Conservation (phyloP, 2,113 vertebrate genomes). For the Tricholaema leucomelas region DNA sequence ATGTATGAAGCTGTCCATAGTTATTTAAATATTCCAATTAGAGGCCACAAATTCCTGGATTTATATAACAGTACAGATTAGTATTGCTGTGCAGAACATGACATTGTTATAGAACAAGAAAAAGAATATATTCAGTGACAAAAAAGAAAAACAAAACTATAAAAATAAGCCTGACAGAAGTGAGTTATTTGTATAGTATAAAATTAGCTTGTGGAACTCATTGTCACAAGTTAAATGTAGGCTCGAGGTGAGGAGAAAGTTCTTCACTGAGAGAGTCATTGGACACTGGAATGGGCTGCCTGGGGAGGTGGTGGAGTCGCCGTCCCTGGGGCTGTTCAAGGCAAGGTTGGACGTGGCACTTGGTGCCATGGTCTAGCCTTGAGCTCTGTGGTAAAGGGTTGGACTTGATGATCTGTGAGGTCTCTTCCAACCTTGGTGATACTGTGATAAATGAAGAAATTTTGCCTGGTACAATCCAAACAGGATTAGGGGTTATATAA, state of each 20-base stretch:
- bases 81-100: background rate
- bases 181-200: background rate
- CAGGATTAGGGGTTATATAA: slow-evolving; percentile 8
- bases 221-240: background rate
- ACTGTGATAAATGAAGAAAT: background rate
- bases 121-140: background rate
- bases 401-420: too few relatives aligned
- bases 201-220: background rate
- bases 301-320: too few relatives aligned
- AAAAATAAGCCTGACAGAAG: slow-evolving; percentile 30
- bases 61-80: background rate
- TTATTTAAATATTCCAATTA: background rate
- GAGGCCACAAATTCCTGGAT: background rate
- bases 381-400: too few relatives aligned
- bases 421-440: too few relatives aligned
- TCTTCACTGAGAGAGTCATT: too few relatives aligned
- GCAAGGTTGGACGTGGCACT: too few relatives aligned
- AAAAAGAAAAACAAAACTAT: background rate
- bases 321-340: too few relatives aligned
- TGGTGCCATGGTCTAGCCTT: too few relatives aligned
- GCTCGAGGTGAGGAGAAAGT: too few relatives aligned
- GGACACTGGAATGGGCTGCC: too few relatives aligned
- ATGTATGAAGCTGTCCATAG: background rate
- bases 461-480: background rate
- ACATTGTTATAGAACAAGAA: background rate